These are phyloP conservation scores for Talpa occidentalis DNA, from an alignment of 2,113 vertebrate genomes.

Conservation along the genomic window DNA sequence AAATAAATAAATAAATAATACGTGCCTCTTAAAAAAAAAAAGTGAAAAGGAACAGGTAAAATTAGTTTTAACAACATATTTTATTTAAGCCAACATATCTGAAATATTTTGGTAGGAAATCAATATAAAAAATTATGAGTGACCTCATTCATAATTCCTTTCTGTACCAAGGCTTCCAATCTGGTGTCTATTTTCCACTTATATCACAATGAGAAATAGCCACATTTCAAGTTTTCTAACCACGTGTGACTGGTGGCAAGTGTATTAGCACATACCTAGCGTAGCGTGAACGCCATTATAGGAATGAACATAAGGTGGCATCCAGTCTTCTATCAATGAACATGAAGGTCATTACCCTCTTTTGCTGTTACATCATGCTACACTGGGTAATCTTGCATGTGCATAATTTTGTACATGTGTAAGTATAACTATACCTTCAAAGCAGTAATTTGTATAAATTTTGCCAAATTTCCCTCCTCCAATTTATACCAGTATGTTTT, in stretches of 20 bases:
- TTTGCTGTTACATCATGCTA: slow-evolving; percentile 24
- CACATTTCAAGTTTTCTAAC: not conserved
- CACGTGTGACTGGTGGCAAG: not conserved
- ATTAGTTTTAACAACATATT: not conserved
- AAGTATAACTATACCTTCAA: not conserved
- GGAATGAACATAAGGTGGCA: not conserved
- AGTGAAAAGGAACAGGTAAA: not conserved
- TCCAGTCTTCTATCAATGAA: not conserved
- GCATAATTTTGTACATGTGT: not conserved
- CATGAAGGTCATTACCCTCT: not conserved
- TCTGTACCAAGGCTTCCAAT: slow-evolving; percentile 25
- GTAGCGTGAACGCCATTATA: not conserved
- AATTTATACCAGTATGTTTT: not conserved
- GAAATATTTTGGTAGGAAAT: not conserved
- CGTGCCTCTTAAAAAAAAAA: too few species aligned
- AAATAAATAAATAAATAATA: too few species aligned
- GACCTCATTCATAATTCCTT: not conserved
- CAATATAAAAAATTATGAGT: not conserved
- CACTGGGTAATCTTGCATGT: not conserved
- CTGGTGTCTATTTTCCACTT: not conserved
- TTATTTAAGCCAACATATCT: not conserved
- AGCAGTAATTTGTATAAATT: not conserved
- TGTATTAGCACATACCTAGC: not conserved
- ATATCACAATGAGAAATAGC: not conserved
- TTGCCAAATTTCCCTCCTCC: not conserved